phyloP scores from a whole-genome alignment of 2,113 vertebrate genomes.

The Cervus canadensis region DNA sequence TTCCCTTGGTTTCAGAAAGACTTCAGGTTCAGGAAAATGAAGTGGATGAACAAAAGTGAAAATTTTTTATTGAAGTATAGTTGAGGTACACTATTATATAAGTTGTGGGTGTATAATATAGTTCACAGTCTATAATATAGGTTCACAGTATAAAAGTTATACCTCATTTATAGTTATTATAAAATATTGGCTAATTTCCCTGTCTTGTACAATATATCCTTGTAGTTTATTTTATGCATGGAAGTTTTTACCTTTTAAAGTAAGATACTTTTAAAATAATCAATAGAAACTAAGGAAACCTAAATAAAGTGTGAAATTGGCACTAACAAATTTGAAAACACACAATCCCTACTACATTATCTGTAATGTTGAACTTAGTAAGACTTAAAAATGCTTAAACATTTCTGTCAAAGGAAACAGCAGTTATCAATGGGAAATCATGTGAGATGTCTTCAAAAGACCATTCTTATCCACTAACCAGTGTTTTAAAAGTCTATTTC shows the following conservation, averaged over 20 bases:
- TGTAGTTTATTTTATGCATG: not conserved
- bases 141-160: not conserved
- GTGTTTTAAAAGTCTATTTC: not conserved
- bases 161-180: not conserved
- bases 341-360: not conserved
- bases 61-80: not conserved
- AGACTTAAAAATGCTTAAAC: not conserved
- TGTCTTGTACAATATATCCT: not conserved
- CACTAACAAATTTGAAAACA: not conserved
- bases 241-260: not conserved
- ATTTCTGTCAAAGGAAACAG: not conserved
- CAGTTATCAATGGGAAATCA: not conserved
- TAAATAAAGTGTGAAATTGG: not conserved
- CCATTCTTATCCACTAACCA: not conserved
- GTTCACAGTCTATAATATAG: not conserved
- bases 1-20: slow-evolving; percentile 8
- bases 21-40: not conserved
- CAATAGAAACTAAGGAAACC: not conserved
- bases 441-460: not conserved
- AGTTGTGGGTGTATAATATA: not conserved
- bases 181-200: not conserved
- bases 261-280: not conserved
- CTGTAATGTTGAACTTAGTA: not conserved
- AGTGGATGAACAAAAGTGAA: not conserved
- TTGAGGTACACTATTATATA: not conserved